A percentile compares a stretch with the other conserved stretches of the same genome.
Conservation (phyloP, 2,888 invertebrate species). For the Agonopterix heracliana region DNA sequence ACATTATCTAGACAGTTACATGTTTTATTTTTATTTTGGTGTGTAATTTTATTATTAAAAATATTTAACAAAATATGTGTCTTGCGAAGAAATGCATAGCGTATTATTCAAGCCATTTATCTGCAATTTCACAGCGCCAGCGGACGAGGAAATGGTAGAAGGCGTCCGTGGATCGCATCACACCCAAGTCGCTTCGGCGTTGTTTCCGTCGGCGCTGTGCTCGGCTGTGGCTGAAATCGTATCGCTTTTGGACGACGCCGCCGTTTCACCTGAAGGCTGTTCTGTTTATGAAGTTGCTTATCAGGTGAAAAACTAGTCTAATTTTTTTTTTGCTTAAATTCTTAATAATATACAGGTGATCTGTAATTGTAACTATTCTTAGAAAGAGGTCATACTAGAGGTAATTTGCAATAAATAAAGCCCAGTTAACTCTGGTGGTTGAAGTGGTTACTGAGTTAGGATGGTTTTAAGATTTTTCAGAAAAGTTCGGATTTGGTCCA, state of each 20-base stretch:
- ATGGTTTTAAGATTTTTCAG: no score
- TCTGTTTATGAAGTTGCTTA: conserved; percentile 98
- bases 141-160: conserved; percentile 80
- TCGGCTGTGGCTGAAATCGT: conserved; percentile 97
- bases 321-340: neutral
- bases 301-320: conserved; percentile 81
- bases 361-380: conserved; percentile 2
- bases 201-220: conserved; percentile 98
- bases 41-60: no score
- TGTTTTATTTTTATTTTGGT: no score
- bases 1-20: no score
- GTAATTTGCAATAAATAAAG: no score
- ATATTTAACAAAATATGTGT: no score
- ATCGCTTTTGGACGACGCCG: conserved; percentile 95
- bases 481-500: no score
- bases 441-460: no score
- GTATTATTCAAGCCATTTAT: neutral
- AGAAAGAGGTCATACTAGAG: no score
- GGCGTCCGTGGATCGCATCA: conserved; percentile 86
- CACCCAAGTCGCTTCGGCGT: conserved; percentile 92
- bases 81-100: no score
- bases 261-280: conserved; percentile 94
- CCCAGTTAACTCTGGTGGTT: no score
- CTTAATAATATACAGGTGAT: neutral
- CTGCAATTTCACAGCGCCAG: conserved; percentile 40